Base-by-base conservation (phyloP, 2,888 invertebrate genomes). In the Notodonta dromedarius region DNA sequence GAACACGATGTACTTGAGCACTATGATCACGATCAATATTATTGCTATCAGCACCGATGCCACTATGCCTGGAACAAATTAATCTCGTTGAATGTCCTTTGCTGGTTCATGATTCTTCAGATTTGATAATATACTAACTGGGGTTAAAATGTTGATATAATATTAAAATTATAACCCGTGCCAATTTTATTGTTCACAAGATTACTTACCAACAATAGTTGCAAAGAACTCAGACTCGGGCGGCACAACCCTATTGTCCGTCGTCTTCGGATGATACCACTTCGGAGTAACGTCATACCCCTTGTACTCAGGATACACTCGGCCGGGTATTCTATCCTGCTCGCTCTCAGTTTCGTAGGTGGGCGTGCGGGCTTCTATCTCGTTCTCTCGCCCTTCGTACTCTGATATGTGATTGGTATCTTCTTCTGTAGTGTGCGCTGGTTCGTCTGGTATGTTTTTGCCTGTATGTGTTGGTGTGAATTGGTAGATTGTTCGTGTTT, bases 31-130 rank as follows among this genome's bases (percentile, higher is more conserved):
- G 69, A 99, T 96, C 69, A 99, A 94, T 59, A 99, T 97, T 70
- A 98, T 97, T 44, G 97, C 97, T 82, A 99, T 98, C 67, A 98
- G 93, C 50, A 98, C 97, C 55, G 98, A 98, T 4, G 98, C 98
- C 64, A 98, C 98, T 73, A 99, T 98, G 70, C 94, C 94, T 94
- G 85, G 0, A 80, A 83, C 55, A 50, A 58, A 50, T n/a, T 11
- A 42, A 35, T 35, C 5, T 35, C 7, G 42, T 42, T 42, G 42
- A 42, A 42, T 42, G 8, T 12, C 12, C 42, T 46, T 46, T 46
- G 12, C 42, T 42, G 11, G 9, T 42, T 42, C 4, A 42, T 9
- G 12, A 9, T 11, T 11, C 42, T 11, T 40, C 7, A 40, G 13
- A 51, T 11, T 16, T 13, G 35, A 35, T 5, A 35, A 35, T n/a